Conservation (phyloP, 2,888 invertebrate species). For the Aphidoletes aphidimyza region DNA sequence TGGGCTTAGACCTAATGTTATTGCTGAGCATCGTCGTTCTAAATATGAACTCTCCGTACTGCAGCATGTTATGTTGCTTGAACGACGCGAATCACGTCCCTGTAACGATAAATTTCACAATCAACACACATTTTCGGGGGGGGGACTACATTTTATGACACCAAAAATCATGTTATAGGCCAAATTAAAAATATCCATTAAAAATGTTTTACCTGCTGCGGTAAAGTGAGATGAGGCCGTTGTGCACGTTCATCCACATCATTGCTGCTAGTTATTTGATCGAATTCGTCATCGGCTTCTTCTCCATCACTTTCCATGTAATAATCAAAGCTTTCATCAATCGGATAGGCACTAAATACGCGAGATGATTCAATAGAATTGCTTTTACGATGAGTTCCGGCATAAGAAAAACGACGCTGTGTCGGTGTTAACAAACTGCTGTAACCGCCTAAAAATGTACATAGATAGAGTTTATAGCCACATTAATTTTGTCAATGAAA, state of each 20-base stretch:
- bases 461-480: neutral
- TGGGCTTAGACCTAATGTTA: constrained; percentile 78
- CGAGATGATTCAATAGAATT: constrained; percentile 72
- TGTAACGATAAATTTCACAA: constrained; percentile 57
- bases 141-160: too few relatives aligned
- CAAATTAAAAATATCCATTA: neutral
- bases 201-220: constrained; percentile 62
- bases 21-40: constrained; percentile 82
- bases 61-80: constrained; percentile 86
- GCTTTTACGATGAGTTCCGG: constrained; percentile 68
- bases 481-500: neutral
- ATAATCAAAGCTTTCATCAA: constrained; percentile 67
- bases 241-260: constrained; percentile 63
- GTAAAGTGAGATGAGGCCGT: constrained; percentile 64
- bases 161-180: too few relatives aligned
- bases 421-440: constrained; percentile 74
- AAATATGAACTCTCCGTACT: constrained; percentile 86
- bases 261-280: constrained; percentile 65
- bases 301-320: constrained; percentile 67
- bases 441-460: constrained; percentile 71
- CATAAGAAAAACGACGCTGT: constrained; percentile 70
- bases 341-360: constrained; percentile 66
- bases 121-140: neutral
- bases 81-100: constrained; percentile 70
- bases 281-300: constrained; percentile 66